Percentiles rank a stretch among this genome's conserved stretches.
Evolutionary conservation across 2,797 vertebrate genomes (phyloP).

Genomic region (Cyclura pinguis): DNA sequence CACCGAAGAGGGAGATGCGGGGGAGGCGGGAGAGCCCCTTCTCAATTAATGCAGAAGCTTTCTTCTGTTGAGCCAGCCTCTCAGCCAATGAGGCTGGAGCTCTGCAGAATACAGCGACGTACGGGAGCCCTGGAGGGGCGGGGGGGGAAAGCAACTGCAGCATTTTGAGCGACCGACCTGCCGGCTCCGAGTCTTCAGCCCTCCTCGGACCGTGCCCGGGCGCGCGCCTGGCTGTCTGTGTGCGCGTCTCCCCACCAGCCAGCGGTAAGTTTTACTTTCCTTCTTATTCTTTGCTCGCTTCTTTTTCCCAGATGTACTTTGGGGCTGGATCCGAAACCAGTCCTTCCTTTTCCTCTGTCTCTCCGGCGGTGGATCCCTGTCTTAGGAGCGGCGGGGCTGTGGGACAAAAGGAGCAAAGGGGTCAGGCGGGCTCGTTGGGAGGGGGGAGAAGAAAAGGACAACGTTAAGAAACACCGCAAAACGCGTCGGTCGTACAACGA

Average conservation of each 20-base stretch:
- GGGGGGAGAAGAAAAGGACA: not conserved
- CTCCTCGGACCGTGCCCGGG: not conserved
- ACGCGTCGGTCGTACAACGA: not conserved
- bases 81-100: slow-evolving; percentile 53
- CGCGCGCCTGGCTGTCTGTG: too few relatives aligned
- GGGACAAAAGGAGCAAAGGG: not conserved
- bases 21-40: not conserved
- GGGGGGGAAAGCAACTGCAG: slow-evolving; percentile 33
- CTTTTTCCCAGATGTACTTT: not conserved
- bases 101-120: slow-evolving; percentile 43
- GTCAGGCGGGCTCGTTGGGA: not conserved
- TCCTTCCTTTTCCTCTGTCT: not conserved
- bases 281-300: slow-evolving; percentile 3
- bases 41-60: slow-evolving; percentile 48
- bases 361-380: not conserved
- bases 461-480: not conserved
- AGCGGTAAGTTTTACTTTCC: slow-evolving; percentile 40
- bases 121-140: slow-evolving; percentile 42
- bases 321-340: not conserved
- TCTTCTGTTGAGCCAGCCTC: slow-evolving; percentile 15
- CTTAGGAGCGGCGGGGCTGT: not conserved
- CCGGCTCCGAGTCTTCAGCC: slow-evolving; percentile 5
- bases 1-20: not conserved
- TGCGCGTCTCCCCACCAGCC: not conserved
- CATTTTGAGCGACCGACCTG: slow-evolving; percentile 21